Conservation (phyloP, 2,113 vertebrate species). For the Petrocephalus zakoni region DNA sequence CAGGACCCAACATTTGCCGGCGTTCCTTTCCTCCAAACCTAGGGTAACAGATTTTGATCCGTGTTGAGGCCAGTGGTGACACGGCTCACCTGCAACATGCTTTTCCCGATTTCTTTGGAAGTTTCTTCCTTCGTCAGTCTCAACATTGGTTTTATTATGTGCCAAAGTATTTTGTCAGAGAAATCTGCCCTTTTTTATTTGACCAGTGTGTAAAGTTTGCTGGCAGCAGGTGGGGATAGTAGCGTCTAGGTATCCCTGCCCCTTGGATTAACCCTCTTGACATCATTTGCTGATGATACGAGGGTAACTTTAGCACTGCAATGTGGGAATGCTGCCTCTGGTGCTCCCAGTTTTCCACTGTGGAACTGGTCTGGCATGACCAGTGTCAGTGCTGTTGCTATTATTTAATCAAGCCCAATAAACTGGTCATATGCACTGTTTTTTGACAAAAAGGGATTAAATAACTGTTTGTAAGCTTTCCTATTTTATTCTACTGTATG, state of each 20-base stretch:
- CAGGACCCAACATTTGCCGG: not conserved
- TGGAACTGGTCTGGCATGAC: not conserved
- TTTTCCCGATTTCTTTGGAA: not conserved
- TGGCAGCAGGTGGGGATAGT: not conserved
- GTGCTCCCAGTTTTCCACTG: not conserved
- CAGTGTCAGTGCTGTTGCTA: not conserved
- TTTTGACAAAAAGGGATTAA: not conserved
- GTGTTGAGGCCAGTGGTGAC: not conserved
- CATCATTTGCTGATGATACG: not conserved
- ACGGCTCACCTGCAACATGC: not conserved
- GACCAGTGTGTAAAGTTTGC: not conserved
- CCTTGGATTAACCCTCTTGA: not conserved
- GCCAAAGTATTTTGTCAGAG: not conserved
- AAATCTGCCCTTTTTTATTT: not conserved
- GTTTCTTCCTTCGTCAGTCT: not conserved
- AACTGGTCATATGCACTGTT: not conserved
- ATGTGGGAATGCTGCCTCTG: not conserved
- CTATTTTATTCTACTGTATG: not conserved
- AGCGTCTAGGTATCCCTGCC: not conserved
- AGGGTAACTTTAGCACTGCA: not conserved
- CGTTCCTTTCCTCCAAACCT: not conserved
- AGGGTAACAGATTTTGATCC: not conserved
- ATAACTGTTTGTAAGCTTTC: not conserved
- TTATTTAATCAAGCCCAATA: not conserved
- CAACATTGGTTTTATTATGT: not conserved